Percentiles rank a stretch among this genome's conserved stretches.
These are phyloP conservation scores for Ruditapes philippinarum DNA, from an alignment of 1,140 invertebrate genomes.

Conservation along the genomic window DNA sequence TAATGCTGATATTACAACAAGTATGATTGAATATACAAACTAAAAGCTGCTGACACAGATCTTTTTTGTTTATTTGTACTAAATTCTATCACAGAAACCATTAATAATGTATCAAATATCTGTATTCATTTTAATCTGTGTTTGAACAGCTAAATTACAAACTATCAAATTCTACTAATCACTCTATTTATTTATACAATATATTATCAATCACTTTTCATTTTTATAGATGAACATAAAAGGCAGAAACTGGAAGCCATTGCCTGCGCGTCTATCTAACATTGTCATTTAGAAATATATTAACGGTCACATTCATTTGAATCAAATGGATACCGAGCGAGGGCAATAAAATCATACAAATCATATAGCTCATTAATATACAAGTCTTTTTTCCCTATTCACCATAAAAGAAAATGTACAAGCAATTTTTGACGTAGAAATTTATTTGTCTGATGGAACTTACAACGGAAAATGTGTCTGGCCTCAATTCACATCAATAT, in stretches of 20 bases:
- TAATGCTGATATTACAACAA: too few relatives aligned
- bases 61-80: too few relatives aligned
- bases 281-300: neutral
- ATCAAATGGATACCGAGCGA: neutral
- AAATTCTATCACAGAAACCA: too few relatives aligned
- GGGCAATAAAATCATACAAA: neutral
- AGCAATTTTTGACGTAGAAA: neutral
- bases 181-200: too few relatives aligned
- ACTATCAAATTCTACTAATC: too few relatives aligned
- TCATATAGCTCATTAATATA: neutral
- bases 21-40: too few relatives aligned
- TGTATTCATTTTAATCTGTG: too few relatives aligned
- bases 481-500: slow-evolving; percentile 12
- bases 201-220: too few relatives aligned
- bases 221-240: too few relatives aligned
- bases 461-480: neutral
- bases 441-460: neutral
- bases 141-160: too few relatives aligned
- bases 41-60: too few relatives aligned
- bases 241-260: neutral
- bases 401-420: neutral
- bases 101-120: too few relatives aligned
- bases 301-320: neutral
- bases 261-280: neutral
- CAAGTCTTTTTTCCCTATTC: neutral